These are phyloP conservation scores for Sylvia atricapilla DNA, from an alignment of 2,113 vertebrate species.

Conservation along the genomic window DNA sequence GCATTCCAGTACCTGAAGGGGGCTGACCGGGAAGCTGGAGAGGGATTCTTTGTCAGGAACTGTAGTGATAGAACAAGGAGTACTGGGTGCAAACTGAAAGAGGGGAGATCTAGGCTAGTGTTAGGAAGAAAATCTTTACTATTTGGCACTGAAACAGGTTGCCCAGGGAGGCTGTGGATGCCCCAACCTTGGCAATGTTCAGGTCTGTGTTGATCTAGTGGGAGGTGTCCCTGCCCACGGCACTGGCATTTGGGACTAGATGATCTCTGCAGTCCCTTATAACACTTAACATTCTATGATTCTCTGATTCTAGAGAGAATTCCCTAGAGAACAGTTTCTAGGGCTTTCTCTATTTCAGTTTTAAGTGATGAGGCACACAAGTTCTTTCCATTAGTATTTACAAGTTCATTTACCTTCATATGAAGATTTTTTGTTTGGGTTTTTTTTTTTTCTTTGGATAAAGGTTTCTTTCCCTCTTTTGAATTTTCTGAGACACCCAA, in stretches of 20 bases:
- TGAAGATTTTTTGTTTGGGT: neutral
- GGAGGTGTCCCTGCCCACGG: neutral
- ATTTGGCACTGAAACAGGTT: neutral
- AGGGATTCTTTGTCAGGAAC: neutral
- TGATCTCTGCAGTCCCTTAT: neutral
- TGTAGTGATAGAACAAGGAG: neutral
- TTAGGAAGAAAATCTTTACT: neutral
- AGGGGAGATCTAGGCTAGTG: neutral
- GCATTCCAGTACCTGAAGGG: neutral
- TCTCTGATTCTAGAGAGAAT: neutral
- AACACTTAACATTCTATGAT: neutral
- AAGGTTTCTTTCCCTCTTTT: neutral
- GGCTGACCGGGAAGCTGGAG: neutral
- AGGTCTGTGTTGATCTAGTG: neutral
- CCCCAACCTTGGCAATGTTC: neutral
- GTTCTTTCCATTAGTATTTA: neutral
- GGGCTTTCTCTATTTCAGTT: neutral
- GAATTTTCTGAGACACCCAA: constrained; percentile 28
- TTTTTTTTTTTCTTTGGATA: neutral
- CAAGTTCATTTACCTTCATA: neutral
- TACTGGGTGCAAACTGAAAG: neutral
- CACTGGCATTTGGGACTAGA: neutral
- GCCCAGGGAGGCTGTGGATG: neutral
- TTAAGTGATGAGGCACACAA: neutral
- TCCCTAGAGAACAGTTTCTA: neutral